Conservation (phyloP, 2,113 vertebrate species). For the Mus pahari region DNA sequence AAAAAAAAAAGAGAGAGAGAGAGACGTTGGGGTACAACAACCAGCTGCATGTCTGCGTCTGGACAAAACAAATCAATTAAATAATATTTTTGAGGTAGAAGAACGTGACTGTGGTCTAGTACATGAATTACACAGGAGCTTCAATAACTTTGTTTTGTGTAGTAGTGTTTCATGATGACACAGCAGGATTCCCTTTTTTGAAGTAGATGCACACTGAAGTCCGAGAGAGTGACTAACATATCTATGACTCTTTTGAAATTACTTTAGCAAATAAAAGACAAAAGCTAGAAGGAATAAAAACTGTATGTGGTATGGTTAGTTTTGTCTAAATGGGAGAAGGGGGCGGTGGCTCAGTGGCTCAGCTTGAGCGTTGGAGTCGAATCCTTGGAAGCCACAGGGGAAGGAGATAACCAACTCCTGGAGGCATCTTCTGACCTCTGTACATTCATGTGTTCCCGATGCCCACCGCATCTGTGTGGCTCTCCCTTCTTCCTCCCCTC, state of each 20-base stretch:
- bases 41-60: not conserved
- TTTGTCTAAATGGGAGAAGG: conserved; percentile 1
- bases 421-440: not conserved
- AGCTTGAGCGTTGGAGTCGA: not conserved
- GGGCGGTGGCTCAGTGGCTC: not conserved
- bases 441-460: not conserved
- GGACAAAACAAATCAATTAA: not conserved
- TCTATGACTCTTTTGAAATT: not conserved
- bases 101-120: not conserved
- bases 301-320: not conserved
- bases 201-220: not conserved
- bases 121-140: not conserved
- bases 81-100: not conserved
- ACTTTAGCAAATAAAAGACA: not conserved
- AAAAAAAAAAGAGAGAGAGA: too few relatives aligned
- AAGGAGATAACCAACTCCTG: not conserved
- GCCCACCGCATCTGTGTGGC: not conserved
- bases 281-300: not conserved
- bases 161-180: not conserved
- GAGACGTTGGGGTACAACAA: not conserved
- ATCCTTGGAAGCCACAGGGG: not conserved
- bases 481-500: not conserved
- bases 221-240: not conserved
- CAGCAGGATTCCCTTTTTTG: not conserved
- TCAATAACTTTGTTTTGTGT: not conserved